Conservation (phyloP, 64 coral and sea anemone genomes). For the Porites lutea region DNA sequence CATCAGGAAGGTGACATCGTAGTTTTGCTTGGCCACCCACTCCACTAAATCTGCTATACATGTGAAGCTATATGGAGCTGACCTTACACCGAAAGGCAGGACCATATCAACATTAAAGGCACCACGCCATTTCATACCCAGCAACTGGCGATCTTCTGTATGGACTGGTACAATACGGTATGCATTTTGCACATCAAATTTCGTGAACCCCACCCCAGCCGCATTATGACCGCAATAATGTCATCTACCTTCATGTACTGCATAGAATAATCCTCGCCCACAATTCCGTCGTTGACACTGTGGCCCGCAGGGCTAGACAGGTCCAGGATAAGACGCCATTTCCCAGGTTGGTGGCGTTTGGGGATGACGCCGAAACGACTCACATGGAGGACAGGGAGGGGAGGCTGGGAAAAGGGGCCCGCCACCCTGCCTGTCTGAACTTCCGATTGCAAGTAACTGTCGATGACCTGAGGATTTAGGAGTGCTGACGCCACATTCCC, state of each 20-base stretch:
- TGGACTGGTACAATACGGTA: conserved; percentile 14
- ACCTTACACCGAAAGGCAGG: conserved; percentile 29
- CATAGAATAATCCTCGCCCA: not conserved
- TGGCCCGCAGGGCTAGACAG: conserved; percentile 1
- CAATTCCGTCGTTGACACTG: conserved; percentile 74
- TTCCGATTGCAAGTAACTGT: conserved; percentile 38
- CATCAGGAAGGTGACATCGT: conserved; percentile 4
- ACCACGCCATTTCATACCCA: conserved; percentile 38
- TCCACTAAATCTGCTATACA: conserved; percentile 19
- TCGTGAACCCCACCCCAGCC: not conserved
- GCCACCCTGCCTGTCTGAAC: conserved; percentile 15
- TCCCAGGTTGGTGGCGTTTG: conserved; percentile 6
- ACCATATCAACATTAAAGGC: conserved; percentile 5
- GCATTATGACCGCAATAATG: not conserved
- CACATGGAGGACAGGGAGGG: not conserved
- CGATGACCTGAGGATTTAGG: conserved; percentile 31
- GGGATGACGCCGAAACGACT: conserved; percentile 52
- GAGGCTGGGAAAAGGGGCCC: conserved; percentile 6
- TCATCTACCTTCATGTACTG: conserved; percentile 45
- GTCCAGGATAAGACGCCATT: conserved; percentile 73
- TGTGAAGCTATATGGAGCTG: not conserved
- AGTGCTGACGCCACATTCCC: conserved; percentile 25
- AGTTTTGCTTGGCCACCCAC: not conserved
- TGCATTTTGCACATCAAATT: conserved; percentile 30
- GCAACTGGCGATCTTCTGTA: not conserved